Percentiles rank a stretch among this genome's conserved stretches.
Evolutionary conservation across 2,797 vertebrate species (phyloP).

Genomic region (Myotis vivesi): DNA sequence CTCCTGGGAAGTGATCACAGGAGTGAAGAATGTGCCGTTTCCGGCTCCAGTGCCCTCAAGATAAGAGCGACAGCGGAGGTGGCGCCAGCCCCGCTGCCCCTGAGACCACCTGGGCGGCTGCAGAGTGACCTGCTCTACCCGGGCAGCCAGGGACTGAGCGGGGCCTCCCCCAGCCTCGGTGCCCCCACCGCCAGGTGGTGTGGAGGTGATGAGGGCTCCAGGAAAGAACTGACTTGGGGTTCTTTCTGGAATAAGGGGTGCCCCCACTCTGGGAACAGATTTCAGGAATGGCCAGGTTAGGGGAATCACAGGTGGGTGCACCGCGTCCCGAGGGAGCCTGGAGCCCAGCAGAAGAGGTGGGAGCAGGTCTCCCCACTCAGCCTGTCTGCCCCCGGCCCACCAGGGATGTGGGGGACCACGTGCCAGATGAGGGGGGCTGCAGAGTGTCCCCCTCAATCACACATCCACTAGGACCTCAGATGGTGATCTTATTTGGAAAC

Average conservation of each 20-base stretch:
- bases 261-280: background rate
- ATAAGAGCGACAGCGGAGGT: background rate
- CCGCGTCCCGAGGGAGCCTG: background rate
- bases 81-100: background rate
- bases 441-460: background rate
- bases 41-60: background rate
- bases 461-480: accelerated
- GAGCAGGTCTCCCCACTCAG: background rate
- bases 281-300: accelerated
- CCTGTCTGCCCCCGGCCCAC: background rate
- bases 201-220: background rate
- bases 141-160: background rate
- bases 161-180: background rate
- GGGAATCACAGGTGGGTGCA: background rate
- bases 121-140: background rate
- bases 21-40: slow-evolving; percentile 36
- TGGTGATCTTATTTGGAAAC: background rate
- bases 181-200: no score
- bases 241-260: background rate
- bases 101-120: background rate
- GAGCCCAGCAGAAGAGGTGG: accelerated
- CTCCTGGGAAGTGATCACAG: slow-evolving; percentile 35
- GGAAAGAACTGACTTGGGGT: background rate
- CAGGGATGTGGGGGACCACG: background rate
- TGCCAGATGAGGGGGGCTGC: no score